phyloP scores from a whole-genome alignment of 1,140 invertebrate species.

The Holotrichia oblita region DNA sequence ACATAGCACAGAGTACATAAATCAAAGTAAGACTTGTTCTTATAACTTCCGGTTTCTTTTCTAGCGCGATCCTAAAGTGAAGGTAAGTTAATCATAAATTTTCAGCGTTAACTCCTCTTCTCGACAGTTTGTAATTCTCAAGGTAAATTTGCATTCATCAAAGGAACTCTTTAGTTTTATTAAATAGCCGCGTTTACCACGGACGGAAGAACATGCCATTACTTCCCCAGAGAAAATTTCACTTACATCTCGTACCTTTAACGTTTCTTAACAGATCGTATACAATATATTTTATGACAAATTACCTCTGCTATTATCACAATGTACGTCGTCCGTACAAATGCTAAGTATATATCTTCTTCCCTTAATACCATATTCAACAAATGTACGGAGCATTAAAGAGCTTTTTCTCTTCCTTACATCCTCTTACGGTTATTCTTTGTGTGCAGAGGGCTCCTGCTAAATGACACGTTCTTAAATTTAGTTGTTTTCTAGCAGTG shows the following conservation, averaged over 20 bases:
- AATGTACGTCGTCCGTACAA: slow-evolving; percentile 18
- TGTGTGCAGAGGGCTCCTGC: slow-evolving; percentile 6
- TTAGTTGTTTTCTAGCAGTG: slow-evolving; percentile 30
- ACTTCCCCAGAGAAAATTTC: not conserved
- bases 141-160: slow-evolving; percentile 21
- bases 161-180: slow-evolving; percentile 3
- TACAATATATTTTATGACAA: slow-evolving; percentile 18
- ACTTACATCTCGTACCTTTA: not conserved
- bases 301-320: slow-evolving; percentile 27
- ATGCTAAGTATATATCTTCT: slow-evolving; percentile 32
- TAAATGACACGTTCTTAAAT: slow-evolving; percentile 37
- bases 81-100: slow-evolving; percentile 21
- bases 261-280: not conserved
- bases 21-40: not conserved
- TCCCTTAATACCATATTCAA: slow-evolving; percentile 30
- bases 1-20: no score
- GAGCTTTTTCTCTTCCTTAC: slow-evolving; percentile 10
- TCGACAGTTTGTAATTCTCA: not conserved
- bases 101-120: not conserved
- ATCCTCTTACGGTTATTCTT: slow-evolving; percentile 26
- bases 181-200: slow-evolving; percentile 18
- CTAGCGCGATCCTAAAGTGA: not conserved
- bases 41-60: not conserved
- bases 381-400: slow-evolving; percentile 27
- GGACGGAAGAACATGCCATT: not conserved